Percentiles rank a stretch among this genome's conserved stretches.
Evolutionary conservation across 2,888 invertebrate genomes (phyloP).

Genomic region (Drosophila recens): DNA sequence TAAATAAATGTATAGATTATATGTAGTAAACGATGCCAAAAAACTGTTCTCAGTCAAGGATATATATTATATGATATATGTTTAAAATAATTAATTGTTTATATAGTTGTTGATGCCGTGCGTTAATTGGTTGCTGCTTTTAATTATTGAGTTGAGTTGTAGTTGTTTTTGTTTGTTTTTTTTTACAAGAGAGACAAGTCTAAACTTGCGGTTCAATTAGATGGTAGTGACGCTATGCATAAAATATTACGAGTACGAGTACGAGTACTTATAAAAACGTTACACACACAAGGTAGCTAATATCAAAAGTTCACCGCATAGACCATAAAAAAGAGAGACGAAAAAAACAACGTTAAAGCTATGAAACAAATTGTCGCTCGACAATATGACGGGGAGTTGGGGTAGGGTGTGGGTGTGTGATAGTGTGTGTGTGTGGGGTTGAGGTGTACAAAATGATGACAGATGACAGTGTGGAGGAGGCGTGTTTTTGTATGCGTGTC

Average conservation of each 20-base stretch:
- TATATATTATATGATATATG: constrained; percentile 24
- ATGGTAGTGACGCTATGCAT: constrained; percentile 63
- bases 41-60: constrained; percentile 50
- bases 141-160: constrained; percentile 37
- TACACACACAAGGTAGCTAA: constrained; percentile 80
- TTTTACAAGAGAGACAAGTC: constrained; percentile 64
- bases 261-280: constrained; percentile 62
- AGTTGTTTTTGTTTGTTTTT: constrained; percentile 15
- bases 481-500: constrained; percentile 22
- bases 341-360: constrained; percentile 73
- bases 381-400: constrained; percentile 14
- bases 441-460: constrained; percentile 38
- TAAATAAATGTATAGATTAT: constrained; percentile 17
- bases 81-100: constrained; percentile 25
- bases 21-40: constrained; percentile 49
- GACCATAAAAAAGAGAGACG: constrained; percentile 44
- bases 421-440: constrained; percentile 9
- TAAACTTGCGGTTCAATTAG: constrained; percentile 60
- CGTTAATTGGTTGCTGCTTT: constrained; percentile 74
- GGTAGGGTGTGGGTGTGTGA: not conserved
- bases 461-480: constrained; percentile 22
- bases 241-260: constrained; percentile 43
- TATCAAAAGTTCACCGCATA: constrained; percentile 65
- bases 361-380: constrained; percentile 66
- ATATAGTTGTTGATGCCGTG: constrained; percentile 54